phyloP scores from a whole-genome alignment of 1,140 invertebrate species.

The Andrena cerasifolii region DNA sequence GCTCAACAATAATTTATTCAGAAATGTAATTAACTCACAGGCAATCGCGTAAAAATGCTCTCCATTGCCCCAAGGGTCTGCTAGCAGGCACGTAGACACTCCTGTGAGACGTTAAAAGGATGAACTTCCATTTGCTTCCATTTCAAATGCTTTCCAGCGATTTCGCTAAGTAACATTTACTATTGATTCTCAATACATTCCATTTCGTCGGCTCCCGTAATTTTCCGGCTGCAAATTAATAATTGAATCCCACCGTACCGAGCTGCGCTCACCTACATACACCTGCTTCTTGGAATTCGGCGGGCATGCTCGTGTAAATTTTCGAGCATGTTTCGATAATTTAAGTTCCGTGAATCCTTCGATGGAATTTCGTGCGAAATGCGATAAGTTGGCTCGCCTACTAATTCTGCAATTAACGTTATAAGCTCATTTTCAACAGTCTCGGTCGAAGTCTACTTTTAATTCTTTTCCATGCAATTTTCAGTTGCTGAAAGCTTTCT shows the following conservation, averaged over 20 bases:
- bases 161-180: not conserved
- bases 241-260: not conserved
- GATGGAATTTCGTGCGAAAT: no score
- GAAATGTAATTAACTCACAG: not conserved
- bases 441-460: no score
- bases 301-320: no score
- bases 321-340: no score
- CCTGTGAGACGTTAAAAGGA: not conserved
- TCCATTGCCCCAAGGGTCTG: not conserved
- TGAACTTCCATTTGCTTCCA: not conserved
- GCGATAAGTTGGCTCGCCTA: no score
- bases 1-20: not conserved
- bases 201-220: not conserved
- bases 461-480: no score
- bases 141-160: not conserved
- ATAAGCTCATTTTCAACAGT: no score
- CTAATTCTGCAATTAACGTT: no score
- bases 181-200: not conserved
- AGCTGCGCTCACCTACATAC: no score
- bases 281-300: not conserved
- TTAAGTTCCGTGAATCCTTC: no score
- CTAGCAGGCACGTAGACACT: not conserved
- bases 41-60: not conserved
- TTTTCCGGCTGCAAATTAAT: slow-evolving; percentile 8
- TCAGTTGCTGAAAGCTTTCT: no score